phyloP scores from a whole-genome alignment of 2,113 vertebrate species.

The Sturnira hondurensis region DNA sequence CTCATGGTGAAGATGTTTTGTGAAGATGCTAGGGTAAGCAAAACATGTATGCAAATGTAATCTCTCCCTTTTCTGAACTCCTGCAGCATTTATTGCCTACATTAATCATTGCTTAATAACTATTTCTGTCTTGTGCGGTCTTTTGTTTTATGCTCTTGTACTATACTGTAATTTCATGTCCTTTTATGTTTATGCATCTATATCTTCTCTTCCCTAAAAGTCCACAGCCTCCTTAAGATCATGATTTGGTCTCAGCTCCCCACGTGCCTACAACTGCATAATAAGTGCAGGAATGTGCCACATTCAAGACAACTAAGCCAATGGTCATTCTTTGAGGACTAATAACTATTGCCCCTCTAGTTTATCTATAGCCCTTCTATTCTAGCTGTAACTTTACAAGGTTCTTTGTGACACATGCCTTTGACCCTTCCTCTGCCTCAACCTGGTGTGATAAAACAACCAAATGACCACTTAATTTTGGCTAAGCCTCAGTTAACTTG shows the following conservation, averaged over 20 bases:
- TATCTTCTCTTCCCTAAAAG: background rate
- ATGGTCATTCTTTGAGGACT: background rate
- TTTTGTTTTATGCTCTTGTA: background rate
- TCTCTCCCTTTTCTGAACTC: background rate
- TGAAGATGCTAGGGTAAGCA: background rate
- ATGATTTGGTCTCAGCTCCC: background rate
- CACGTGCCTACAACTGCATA: background rate
- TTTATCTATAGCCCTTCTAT: background rate
- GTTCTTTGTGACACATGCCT: background rate
- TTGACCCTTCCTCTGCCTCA: background rate
- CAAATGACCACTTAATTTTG: background rate
- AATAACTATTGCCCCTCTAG: background rate
- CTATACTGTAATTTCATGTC: background rate
- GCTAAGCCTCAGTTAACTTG: background rate
- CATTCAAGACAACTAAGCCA: background rate
- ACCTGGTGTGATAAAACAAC: background rate
- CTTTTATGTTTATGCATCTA: background rate
- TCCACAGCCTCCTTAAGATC: background rate
- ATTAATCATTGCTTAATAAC: background rate
- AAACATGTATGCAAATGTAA: background rate
- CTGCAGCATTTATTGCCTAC: background rate
- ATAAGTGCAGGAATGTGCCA: background rate
- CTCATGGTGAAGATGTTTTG: background rate
- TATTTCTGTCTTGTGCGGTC: background rate
- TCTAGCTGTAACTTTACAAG: background rate